These are phyloP conservation scores for Opisthocomus hoazin DNA, from an alignment of 2,113 vertebrate genomes.

Conservation along the genomic window DNA sequence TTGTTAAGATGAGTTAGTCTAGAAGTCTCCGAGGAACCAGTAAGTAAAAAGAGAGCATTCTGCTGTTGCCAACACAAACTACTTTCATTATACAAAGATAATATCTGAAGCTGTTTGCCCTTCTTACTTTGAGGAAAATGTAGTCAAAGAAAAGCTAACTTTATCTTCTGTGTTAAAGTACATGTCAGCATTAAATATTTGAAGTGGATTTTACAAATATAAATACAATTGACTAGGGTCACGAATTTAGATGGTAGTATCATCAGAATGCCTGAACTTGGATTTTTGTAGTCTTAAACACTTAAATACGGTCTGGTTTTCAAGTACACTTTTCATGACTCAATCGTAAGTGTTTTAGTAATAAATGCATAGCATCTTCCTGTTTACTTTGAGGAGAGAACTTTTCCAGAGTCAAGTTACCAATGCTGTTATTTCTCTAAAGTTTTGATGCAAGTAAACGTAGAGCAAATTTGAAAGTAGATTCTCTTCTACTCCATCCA, in stretches of 20 bases:
- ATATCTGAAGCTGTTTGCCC: background rate
- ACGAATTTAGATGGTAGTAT: background rate
- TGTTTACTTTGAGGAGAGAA: background rate
- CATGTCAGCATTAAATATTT: background rate
- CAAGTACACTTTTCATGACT: rapidly evolving
- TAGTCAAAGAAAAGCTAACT: background rate
- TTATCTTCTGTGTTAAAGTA: background rate
- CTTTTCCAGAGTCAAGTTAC: background rate
- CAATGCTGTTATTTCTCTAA: background rate
- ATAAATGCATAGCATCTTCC: background rate
- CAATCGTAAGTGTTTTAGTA: background rate
- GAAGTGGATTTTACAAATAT: background rate
- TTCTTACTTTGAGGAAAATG: background rate
- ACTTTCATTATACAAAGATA: conserved; percentile 22
- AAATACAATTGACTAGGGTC: background rate
- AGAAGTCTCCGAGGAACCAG: background rate
- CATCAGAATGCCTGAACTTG: background rate
- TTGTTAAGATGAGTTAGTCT: conserved; percentile 11
- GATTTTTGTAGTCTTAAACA: background rate
- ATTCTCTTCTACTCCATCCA: background rate
- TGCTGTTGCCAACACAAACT: conserved; percentile 36
- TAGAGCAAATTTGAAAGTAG: background rate
- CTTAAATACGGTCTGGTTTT: background rate
- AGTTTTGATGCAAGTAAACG: background rate
- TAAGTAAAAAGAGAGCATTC: conserved; percentile 4